Evolutionary conservation across 2,888 invertebrate genomes (phyloP), one percentile per base, ranked within the genome.

Genomic region (Barypeithes pellucidus): DNA sequence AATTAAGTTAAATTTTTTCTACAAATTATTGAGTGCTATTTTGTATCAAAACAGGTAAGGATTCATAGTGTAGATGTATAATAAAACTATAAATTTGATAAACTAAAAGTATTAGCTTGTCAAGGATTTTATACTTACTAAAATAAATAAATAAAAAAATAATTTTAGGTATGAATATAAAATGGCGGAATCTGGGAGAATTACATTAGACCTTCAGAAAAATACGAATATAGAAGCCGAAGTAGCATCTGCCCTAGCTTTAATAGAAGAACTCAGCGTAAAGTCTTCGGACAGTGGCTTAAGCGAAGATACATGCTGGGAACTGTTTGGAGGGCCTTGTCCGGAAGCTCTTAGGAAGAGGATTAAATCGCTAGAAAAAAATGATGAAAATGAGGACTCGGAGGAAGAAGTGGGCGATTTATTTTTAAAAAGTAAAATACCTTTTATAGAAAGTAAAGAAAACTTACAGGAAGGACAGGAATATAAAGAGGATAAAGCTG

Each of bases 221-320:
- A 14, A 9, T 33, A 57, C 33, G 11, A 29, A 54, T 22, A n/a
- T 67, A 36, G 47, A 72, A 33, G 67, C 61, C 7, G 67, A 70
- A 70, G 14, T 70, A 29, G 22, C 36, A 8, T 52, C 60, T 16
- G 70, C 70, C 1, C 16, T 74, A 33, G 70, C 60, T 9, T 52
- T 67, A 39, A 2, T 74, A n/a, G 70, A 74, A 12, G 36, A 69
- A 14, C 57, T 74, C 3, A 72, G 72, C 33, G n/a, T 50, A 11
- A 72, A 68, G 36, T 75, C 75, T 14, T 75, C 75, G 14, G 75
- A 75, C 9, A 75, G 75, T 18, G 75, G 75, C n/a, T 59, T 75
- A 45, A 75, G 75, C 45, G 75, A 75, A 57, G 75, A 75, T 9
- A 75, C 75, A 1, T 75, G 75, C 45, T 72, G 57, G 67, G 72